These are phyloP conservation scores for Lasioglossum calceatum DNA, from an alignment of 2,888 invertebrate species.

Conservation along the genomic window DNA sequence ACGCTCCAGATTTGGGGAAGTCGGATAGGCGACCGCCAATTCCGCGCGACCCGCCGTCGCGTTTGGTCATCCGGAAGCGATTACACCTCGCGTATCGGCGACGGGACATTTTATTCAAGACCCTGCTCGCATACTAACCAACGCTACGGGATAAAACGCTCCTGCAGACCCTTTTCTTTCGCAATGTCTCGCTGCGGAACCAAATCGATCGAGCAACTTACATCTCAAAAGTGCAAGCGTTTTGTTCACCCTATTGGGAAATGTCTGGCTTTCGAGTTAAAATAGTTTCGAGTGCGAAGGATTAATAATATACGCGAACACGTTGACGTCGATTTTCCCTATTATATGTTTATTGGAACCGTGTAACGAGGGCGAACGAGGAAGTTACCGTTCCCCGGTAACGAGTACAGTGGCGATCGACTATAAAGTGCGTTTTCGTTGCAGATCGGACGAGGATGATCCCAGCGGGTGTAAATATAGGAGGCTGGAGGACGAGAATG, in stretches of 20 bases:
- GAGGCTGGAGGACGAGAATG: constrained; percentile 96
- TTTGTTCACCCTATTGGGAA: background rate
- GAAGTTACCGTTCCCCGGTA: background rate
- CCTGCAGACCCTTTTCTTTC: background rate
- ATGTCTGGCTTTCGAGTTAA: background rate
- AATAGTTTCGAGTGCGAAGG: background rate
- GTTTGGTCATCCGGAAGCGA: constrained; percentile 74
- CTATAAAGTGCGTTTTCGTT: constrained; percentile 69
- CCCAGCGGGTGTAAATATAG: constrained; percentile 92
- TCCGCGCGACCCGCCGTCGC: constrained; percentile 60
- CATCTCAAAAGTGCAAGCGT: background rate
- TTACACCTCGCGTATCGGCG: constrained; percentile 68
- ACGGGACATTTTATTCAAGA: constrained; percentile 65
- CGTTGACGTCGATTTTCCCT: background rate
- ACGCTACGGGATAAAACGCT: constrained; percentile 6
- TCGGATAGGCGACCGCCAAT: constrained; percentile 63
- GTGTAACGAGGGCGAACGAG: background rate
- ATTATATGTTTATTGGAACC: background rate
- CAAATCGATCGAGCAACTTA: background rate
- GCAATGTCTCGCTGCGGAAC: background rate
- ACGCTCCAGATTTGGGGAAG: constrained; percentile 66
- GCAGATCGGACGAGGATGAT: constrained; percentile 95
- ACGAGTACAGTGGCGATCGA: background rate
- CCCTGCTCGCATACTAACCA: constrained; percentile 62
- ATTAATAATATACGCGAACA: background rate